phyloP scores from a whole-genome alignment of 2,113 vertebrate genomes.

The Antechinus stuartii region DNA sequence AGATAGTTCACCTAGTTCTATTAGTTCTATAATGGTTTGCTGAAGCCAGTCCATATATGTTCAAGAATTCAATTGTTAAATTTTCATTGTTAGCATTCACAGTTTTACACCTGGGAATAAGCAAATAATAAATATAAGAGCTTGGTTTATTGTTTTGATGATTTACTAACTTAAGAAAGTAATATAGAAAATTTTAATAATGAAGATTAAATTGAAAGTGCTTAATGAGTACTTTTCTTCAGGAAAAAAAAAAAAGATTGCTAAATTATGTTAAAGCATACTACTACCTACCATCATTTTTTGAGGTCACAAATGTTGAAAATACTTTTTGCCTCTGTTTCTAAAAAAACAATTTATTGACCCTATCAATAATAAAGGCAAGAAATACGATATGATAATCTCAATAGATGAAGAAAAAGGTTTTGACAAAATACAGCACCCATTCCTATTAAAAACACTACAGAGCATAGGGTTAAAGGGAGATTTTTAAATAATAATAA shows the following conservation, averaged over 20 bases:
- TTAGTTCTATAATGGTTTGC: neutral
- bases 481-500: no score
- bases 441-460: no score
- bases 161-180: neutral
- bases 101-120: neutral
- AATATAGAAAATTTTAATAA: neutral
- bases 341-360: neutral
- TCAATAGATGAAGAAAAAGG: no score
- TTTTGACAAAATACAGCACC: no score
- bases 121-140: neutral
- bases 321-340: neutral
- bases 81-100: neutral
- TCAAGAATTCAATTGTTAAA: neutral
- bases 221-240: neutral
- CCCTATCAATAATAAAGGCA: no score
- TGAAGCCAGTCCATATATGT: neutral
- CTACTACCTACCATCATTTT: neutral
- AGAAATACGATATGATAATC: no score
- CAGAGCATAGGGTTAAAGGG: no score
- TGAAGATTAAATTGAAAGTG: neutral
- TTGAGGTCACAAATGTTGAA: constrained; percentile 6
- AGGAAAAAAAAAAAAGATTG: neutral
- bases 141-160: neutral
- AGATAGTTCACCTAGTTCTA: neutral
- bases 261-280: neutral